These are phyloP conservation scores for Mechanitis mazaeus DNA, from an alignment of 2,888 invertebrate genomes.

Conservation along the genomic window DNA sequence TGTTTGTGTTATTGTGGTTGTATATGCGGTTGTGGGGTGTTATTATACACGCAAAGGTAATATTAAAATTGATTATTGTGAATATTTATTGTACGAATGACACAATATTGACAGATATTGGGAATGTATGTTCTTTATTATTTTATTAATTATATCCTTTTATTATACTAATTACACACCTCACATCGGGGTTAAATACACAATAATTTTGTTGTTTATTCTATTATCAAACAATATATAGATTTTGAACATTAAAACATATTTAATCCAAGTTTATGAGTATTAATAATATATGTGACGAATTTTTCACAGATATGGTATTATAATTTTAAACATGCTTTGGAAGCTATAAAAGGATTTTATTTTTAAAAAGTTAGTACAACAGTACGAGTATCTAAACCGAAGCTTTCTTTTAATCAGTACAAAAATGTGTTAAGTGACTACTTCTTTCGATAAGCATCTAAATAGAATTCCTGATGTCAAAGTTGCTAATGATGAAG, in stretches of 20 bases:
- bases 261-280: too few species aligned
- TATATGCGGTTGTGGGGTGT: slow-evolving; percentile 10
- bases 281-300: too few species aligned
- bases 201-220: too few species aligned
- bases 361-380: background rate
- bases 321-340: background rate
- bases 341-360: slow-evolving; percentile 8
- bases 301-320: too few species aligned
- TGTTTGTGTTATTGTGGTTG: slow-evolving; percentile 9
- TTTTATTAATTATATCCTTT: too few species aligned
- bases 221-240: too few species aligned
- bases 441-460: background rate
- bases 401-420: too few species aligned
- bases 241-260: too few species aligned
- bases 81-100: slow-evolving; percentile 3
- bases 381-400: too few species aligned
- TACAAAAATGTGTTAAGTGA: background rate
- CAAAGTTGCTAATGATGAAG: slow-evolving; percentile 13
- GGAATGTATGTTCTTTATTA: too few species aligned
- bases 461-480: slow-evolving; percentile 6
- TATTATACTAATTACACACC: too few species aligned
- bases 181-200: too few species aligned
- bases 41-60: slow-evolving; percentile 5
- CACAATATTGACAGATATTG: background rate
- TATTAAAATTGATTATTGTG: slow-evolving; percentile 4